Percentiles rank a stretch among this genome's conserved stretches.
Conservation (phyloP, 1,140 invertebrate genomes). For the Lepidostoma basale region DNA sequence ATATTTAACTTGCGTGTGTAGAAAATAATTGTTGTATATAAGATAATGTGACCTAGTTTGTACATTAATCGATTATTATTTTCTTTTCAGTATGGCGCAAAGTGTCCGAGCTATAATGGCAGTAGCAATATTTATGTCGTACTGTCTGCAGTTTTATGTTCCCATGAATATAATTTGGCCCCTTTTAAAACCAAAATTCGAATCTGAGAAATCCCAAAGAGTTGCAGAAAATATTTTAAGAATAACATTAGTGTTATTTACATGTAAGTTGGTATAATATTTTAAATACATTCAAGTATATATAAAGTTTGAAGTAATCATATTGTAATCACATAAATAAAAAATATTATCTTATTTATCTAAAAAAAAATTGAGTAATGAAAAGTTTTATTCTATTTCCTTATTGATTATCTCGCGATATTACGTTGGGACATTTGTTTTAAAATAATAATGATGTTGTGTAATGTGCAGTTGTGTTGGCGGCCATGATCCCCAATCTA, state of each 20-base stretch:
- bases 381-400: too few relatives aligned
- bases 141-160: slow-evolving; percentile 91
- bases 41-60: too few relatives aligned
- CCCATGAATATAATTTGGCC: slow-evolving; percentile 90
- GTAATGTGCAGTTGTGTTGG: slow-evolving; percentile 78
- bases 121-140: slow-evolving; percentile 84
- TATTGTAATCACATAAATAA: too few relatives aligned
- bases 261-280: slow-evolving; percentile 70
- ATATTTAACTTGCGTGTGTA: too few relatives aligned
- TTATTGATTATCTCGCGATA: too few relatives aligned
- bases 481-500: slow-evolving; percentile 83
- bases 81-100: slow-evolving; percentile 74
- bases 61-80: too few relatives aligned
- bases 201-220: slow-evolving; percentile 63
- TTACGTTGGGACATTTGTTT: too few relatives aligned
- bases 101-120: slow-evolving; percentile 83
- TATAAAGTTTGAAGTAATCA: neutral
- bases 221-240: slow-evolving; percentile 73
- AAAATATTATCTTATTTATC: too few relatives aligned
- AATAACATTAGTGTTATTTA: slow-evolving; percentile 73
- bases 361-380: too few relatives aligned
- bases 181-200: slow-evolving; percentile 65
- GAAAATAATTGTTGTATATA: too few relatives aligned
- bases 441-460: too few relatives aligned
- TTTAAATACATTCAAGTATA: slow-evolving; percentile 23